Evolutionary conservation across 2,113 vertebrate genomes (phyloP), one percentile per base, ranked within the genome.

Genomic region (Balaeniceps rex): DNA sequence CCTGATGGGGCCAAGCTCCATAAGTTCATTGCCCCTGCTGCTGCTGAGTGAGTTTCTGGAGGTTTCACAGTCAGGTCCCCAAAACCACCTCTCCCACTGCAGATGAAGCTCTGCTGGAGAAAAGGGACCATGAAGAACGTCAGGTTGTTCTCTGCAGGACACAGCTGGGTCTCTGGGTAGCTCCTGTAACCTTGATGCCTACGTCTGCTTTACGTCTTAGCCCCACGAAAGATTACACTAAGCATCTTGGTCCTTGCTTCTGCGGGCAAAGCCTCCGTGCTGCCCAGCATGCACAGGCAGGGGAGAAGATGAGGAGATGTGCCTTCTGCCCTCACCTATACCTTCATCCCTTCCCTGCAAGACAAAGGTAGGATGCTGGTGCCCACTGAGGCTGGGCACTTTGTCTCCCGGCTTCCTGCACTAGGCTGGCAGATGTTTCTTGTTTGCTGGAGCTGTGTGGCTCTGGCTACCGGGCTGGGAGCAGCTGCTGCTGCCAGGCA

Each of bases 401-500:
- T 46, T 65, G 36, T 83, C 51, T 80, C 40, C n/a, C 3, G 0
- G 4, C 64, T 69, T 77, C 64, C 65, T 83, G 72, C 38, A 58
- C 24, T 5, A 77, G 68, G 38, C 72, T 95, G 92, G 92, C 93
- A 95, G 90, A 88, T 95, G 95, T 79, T 91, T 90, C 69, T 79
- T 84, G 94, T 92, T 88, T 64, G 51, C 90, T 79, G 80, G 94
- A 96, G 90, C 90, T 51, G 24, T 0, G 12, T 88, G 57, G 80
- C 38, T 95, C 40, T 2, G 31, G 89, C 94, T 89, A 19, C 81
- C 25, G 70, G 70, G 70, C 83, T 82, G 87, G 92, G 88, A 97
- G 94, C 96, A 95, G 93, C 94, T 79, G 91, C 86, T 63, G 69
- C 95, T 97, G 96, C 95, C 95, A 96, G 96, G 90, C 65, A 47